A percentile compares a stretch with the other conserved stretches of the same genome.
These are phyloP conservation scores for Charanyca ferruginea DNA, from an alignment of 2,888 invertebrate genomes.

Conservation along the genomic window DNA sequence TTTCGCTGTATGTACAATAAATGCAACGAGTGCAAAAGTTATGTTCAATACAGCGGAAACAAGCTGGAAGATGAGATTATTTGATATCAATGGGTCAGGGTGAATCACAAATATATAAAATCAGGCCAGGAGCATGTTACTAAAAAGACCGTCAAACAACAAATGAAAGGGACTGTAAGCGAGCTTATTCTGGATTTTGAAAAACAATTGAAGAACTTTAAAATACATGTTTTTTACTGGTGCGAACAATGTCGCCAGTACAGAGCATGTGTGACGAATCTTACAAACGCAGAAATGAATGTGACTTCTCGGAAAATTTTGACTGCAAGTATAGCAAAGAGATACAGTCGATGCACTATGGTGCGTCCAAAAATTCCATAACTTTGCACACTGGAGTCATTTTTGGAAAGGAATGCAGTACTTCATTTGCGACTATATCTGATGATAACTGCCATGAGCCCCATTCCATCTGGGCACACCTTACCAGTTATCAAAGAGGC, in stretches of 20 bases:
- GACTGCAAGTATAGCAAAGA: not conserved
- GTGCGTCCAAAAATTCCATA: slow-evolving; percentile 4
- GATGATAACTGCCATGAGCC: slow-evolving; percentile 14
- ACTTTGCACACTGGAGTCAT: slow-evolving; percentile 4
- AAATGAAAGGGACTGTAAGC: no score
- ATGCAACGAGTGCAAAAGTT: not conserved
- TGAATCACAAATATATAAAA: not conserved
- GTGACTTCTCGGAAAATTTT: not conserved
- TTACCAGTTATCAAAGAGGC: slow-evolving; percentile 5
- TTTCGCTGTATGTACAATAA: slow-evolving; percentile 11
- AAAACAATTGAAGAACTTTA: not conserved
- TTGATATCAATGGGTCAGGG: no score
- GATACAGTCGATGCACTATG: slow-evolving; percentile 6
- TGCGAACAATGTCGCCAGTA: not conserved
- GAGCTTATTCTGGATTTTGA: not conserved
- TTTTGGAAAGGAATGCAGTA: not conserved
- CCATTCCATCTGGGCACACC: slow-evolving; percentile 10
- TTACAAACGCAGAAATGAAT: not conserved
- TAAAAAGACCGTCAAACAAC: no score
- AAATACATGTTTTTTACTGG: slow-evolving; percentile 3
- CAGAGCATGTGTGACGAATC: not conserved
- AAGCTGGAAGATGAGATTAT: not conserved
- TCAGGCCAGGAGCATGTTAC: not conserved
- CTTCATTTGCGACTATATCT: slow-evolving; percentile 2
- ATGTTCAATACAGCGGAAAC: no score